These are phyloP conservation scores for Anthrax anthrax DNA, from an alignment of 2,888 invertebrate genomes.

Conservation along the genomic window DNA sequence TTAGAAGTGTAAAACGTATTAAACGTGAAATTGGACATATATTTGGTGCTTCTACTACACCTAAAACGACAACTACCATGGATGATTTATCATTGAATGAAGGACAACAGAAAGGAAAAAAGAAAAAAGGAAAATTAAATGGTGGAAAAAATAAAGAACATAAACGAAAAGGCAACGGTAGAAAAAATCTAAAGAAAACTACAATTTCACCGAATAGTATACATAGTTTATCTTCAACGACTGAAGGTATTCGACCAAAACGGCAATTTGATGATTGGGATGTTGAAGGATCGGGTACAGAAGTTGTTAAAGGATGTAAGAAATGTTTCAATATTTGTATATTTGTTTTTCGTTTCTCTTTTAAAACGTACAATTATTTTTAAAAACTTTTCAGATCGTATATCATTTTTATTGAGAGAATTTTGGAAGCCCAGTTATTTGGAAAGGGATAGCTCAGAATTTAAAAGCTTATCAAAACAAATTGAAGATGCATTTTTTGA, in stretches of 20 bases:
- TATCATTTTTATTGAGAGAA: slow-evolving; percentile 22
- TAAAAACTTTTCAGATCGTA: slow-evolving; percentile 17
- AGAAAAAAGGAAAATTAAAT: background rate
- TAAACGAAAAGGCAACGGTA: background rate
- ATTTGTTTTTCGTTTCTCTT: slow-evolving; percentile 17
- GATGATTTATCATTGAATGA: background rate
- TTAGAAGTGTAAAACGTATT: slow-evolving; percentile 23
- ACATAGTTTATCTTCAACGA: background rate
- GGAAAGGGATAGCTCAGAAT: slow-evolving; percentile 15
- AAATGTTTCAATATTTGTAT: no score
- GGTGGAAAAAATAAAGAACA: background rate
- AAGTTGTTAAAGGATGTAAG: no score
- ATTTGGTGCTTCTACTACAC: background rate
- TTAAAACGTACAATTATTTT: background rate
- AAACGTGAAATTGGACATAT: slow-evolving; percentile 23
- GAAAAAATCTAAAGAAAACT: background rate
- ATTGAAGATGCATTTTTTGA: slow-evolving; percentile 14
- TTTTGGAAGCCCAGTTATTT: slow-evolving; percentile 18
- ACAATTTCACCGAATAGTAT: background rate
- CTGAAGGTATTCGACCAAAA: background rate
- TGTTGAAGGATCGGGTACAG: background rate
- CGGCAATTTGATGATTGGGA: background rate
- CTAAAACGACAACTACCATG: background rate
- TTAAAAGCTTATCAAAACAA: slow-evolving; percentile 15
- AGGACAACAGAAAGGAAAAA: background rate